Conservation (phyloP, 2,113 vertebrate genomes). For the Beaufortia kweichowensis region DNA sequence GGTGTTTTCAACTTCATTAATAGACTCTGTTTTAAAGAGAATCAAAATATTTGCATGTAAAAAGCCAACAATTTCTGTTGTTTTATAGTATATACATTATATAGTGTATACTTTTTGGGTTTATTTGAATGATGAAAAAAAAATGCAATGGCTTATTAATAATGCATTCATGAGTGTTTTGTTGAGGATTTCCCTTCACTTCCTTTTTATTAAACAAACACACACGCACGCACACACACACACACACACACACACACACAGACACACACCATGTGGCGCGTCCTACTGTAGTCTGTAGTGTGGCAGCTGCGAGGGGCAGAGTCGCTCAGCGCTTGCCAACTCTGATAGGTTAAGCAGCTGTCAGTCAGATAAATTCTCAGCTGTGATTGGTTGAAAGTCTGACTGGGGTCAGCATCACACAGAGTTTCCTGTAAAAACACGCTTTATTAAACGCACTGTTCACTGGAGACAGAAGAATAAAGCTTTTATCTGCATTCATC, state of each 20-base stretch:
- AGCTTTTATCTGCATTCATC: not conserved
- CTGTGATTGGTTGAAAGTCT: constrained; percentile 13
- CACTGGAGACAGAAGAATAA: not conserved
- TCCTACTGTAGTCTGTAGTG: constrained; percentile 28
- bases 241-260: no score
- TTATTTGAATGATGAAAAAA: no score
- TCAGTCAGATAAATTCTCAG: constrained; percentile 9
- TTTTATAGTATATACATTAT: no score
- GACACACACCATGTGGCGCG: constrained; percentile 20
- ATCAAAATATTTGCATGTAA: not conserved
- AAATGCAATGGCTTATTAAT: no score
- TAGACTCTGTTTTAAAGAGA: no score
- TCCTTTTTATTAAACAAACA: not conserved
- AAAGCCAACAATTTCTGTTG: no score
- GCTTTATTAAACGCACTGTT: constrained; percentile 1
- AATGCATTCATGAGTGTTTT: no score
- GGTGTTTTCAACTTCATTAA: no score
- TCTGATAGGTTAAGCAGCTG: constrained; percentile 2
- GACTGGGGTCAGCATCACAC: not conserved
- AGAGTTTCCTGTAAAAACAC: constrained; percentile 21
- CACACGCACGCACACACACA: not conserved
- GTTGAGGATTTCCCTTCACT: constrained; percentile 7
- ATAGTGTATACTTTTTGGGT: no score
- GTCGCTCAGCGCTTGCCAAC: not conserved
- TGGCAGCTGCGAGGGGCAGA: constrained; percentile 19